Evolutionary conservation across 2,888 invertebrate species (phyloP).

Genomic region (Apantesis nais): DNA sequence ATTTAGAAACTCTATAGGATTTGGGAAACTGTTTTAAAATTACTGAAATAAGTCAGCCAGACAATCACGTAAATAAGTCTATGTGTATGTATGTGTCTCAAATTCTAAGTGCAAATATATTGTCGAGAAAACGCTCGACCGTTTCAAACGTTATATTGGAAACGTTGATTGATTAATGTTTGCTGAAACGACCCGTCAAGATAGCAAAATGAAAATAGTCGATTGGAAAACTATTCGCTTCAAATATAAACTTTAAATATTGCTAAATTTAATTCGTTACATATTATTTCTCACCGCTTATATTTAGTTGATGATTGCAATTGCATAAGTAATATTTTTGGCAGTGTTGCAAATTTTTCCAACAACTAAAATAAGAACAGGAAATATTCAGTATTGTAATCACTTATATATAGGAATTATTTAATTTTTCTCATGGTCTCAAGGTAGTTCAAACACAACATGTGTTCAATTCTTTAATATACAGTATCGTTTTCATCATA

Average conservation of each 20-base stretch:
- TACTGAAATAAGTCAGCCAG: not conserved
- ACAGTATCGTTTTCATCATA: too few relatives aligned
- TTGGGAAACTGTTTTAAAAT: not conserved
- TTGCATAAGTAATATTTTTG: not conserved
- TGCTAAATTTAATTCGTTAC: not conserved
- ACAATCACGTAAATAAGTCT: not conserved
- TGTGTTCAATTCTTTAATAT: too few relatives aligned
- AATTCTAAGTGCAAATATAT: slow-evolving; percentile 25
- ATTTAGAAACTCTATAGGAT: not conserved
- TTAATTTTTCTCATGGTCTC: not conserved
- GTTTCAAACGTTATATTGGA: slow-evolving; percentile 32
- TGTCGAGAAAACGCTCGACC: slow-evolving; percentile 21
- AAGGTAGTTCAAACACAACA: not conserved
- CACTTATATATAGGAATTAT: not conserved
- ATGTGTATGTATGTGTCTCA: not conserved
- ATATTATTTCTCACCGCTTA: not conserved
- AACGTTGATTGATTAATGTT: slow-evolving; percentile 44
- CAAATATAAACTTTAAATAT: not conserved
- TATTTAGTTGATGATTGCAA: not conserved
- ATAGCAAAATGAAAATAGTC: slow-evolving; percentile 7
- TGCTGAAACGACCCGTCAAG: slow-evolving; percentile 23
- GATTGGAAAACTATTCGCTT: not conserved
- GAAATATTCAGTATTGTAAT: not conserved
- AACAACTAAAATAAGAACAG: not conserved
- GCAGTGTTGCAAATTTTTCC: not conserved